These are phyloP conservation scores for Drosophila miranda DNA, from an alignment of 1,140 invertebrate species.

Conservation along the genomic window DNA sequence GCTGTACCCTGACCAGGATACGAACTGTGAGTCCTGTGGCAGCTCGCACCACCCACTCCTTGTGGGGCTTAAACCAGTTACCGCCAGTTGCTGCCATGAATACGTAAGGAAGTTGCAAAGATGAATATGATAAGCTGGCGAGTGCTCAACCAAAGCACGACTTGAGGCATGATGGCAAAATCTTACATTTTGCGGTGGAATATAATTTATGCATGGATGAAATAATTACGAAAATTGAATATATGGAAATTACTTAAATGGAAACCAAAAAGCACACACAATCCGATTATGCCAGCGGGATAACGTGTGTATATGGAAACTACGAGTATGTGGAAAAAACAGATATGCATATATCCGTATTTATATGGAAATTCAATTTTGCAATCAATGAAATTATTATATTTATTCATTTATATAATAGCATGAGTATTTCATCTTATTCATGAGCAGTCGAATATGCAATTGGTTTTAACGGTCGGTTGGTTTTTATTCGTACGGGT, in stretches of 20 bases:
- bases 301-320: neutral
- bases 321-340: neutral
- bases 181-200: conserved; percentile 11
- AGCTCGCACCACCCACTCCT: no score
- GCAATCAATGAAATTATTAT: neutral
- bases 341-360: neutral
- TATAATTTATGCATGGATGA: conserved; percentile 24
- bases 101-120: conserved; percentile 19
- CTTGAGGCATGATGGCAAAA: conserved; percentile 7
- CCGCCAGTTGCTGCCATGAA: conserved; percentile 23
- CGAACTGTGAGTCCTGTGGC: no score
- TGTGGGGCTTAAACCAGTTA: no score
- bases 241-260: conserved; percentile 6
- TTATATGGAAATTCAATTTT: neutral
- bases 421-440: conserved; percentile 3
- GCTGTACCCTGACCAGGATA: no score
- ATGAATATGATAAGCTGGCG: conserved; percentile 35
- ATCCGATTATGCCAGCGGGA: conserved; percentile 4
- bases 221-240: conserved; percentile 16
- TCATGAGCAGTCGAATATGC: conserved; percentile 10
- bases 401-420: neutral
- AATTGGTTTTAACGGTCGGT: conserved; percentile 16
- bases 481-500: conserved; percentile 3
- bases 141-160: conserved; percentile 22
- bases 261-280: conserved; percentile 6